Evolutionary conservation across 1,140 invertebrate species (phyloP), one percentile per base, ranked within the genome.

Genomic region (Sitodiplosis mosellana): DNA sequence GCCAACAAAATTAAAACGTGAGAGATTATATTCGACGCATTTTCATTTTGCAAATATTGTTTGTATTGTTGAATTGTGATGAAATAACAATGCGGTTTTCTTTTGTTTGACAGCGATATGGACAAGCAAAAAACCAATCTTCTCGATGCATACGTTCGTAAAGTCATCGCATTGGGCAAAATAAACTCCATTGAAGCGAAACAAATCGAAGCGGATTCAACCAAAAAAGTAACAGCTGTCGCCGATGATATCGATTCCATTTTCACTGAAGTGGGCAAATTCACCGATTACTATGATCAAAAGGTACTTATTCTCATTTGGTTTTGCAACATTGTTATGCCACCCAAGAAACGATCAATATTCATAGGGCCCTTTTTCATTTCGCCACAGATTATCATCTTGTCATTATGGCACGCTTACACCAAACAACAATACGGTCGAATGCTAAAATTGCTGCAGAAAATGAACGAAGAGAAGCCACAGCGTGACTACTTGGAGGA

Each of bases 401-500:
- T 92, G 57, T 73, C 76, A 5, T 66, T 89, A 27, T 87, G 83
- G 77, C 84, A 94, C 61, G 78, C 83, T 14, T 74, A 80, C 54
- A 72, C 79, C 6, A 68, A 83, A 54, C 69, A 75, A 52, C 83
- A 90, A 46, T 85, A 82, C 65, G 89, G 87, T 0, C 75, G 82
- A 47, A 78, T 84, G 45, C 59, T 87, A 40, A 88, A 87, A 63
- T 70, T 83, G 46, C 61, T 91, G 10, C 58, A 69, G 19, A 85
- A 84, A 59, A 72, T 82, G 51, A 71, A 77, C 40, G 90, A 94
- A 54, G 87, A 93, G 36, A 81, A 84, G 55, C 70, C 77, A 6
- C 68, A 69, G 14, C 75, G 73, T 49, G 86, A 90, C 45, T 61
- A 80, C 14, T 84, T 89, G 27, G 76, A 81, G 49, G 79, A 80